Evolutionary conservation across 1,140 invertebrate species (phyloP).

Genomic region (Dicyema japonicum): DNA sequence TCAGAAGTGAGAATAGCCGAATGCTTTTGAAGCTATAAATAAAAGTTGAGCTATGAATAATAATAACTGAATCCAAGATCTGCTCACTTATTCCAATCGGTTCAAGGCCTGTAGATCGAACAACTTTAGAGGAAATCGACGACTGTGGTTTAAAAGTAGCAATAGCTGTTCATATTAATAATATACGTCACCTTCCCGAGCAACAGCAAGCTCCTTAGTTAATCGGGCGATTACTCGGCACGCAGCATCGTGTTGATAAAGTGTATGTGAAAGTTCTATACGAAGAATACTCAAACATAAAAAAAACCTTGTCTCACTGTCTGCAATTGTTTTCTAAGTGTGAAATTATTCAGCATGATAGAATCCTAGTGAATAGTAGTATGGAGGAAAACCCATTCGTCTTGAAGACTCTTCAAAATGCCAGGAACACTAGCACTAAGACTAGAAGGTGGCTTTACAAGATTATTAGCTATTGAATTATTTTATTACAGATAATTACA

Average conservation of each 20-base stretch:
- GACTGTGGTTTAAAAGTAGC: slow-evolving; percentile 87
- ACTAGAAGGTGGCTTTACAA: slow-evolving; percentile 74
- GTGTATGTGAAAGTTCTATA: slow-evolving; percentile 24
- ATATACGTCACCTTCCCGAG: no score
- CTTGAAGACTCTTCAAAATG: slow-evolving; percentile 74
- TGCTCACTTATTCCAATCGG: no score
- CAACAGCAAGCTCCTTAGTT: slow-evolving; percentile 84
- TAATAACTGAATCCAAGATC: no score
- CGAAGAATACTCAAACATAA: no score
- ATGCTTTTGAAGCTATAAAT: no score
- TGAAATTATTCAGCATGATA: slow-evolving; percentile 79
- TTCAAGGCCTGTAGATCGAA: no score
- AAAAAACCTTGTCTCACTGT: slow-evolving; percentile 78
- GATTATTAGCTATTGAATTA: slow-evolving; percentile 30
- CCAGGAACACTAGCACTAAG: slow-evolving; percentile 87
- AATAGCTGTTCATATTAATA: slow-evolving; percentile 26
- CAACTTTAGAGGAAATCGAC: no score
- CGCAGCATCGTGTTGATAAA: slow-evolving; percentile 61
- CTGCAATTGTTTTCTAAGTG: slow-evolving; percentile 71
- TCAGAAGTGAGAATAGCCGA: no score
- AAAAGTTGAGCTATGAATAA: no score
- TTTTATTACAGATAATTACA: no score
- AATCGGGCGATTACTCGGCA: slow-evolving; percentile 85
- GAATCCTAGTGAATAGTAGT: slow-evolving; percentile 33
- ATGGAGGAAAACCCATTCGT: no score